These are phyloP conservation scores for Drosophila pseudotakahashii DNA, from an alignment of 2,888 invertebrate genomes.

Conservation along the genomic window DNA sequence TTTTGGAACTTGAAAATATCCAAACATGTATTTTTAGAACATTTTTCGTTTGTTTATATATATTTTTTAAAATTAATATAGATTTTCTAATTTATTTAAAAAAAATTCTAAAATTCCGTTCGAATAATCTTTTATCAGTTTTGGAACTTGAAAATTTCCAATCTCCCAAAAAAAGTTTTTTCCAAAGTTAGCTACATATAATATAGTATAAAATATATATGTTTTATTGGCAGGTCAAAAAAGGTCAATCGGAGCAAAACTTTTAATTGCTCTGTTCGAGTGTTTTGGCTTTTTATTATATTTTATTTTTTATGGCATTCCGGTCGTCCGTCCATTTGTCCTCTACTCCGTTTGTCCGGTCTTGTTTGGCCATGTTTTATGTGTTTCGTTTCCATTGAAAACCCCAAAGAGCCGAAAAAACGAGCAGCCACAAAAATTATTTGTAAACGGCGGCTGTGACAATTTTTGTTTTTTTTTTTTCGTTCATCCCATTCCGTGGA, in stretches of 20 bases:
- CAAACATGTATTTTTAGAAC: too few species aligned
- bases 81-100: too few species aligned
- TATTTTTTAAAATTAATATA: too few species aligned
- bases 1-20: too few species aligned
- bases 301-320: slow-evolving; percentile 65
- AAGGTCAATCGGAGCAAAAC: slow-evolving; percentile 56
- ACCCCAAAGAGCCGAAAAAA: slow-evolving; percentile 74
- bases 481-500: slow-evolving; percentile 60
- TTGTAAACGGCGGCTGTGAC: slow-evolving; percentile 78
- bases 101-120: too few species aligned
- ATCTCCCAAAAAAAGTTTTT: too few species aligned
- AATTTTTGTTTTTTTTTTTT: slow-evolving; percentile 64
- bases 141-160: too few species aligned
- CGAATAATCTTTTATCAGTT: too few species aligned
- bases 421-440: slow-evolving; percentile 67
- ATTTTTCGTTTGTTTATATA: too few species aligned
- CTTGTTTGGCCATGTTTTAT: slow-evolving; percentile 73
- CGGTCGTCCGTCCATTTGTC: slow-evolving; percentile 10
- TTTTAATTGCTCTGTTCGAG: slow-evolving; percentile 67
- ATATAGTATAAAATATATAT: too few species aligned
- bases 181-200: too few species aligned
- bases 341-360: slow-evolving; percentile 39
- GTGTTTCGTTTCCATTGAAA: slow-evolving; percentile 79
- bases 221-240: slow-evolving; percentile 3
- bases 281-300: slow-evolving; percentile 25